phyloP scores from a whole-genome alignment of 2,888 invertebrate genomes.

The Archips xylosteana region DNA sequence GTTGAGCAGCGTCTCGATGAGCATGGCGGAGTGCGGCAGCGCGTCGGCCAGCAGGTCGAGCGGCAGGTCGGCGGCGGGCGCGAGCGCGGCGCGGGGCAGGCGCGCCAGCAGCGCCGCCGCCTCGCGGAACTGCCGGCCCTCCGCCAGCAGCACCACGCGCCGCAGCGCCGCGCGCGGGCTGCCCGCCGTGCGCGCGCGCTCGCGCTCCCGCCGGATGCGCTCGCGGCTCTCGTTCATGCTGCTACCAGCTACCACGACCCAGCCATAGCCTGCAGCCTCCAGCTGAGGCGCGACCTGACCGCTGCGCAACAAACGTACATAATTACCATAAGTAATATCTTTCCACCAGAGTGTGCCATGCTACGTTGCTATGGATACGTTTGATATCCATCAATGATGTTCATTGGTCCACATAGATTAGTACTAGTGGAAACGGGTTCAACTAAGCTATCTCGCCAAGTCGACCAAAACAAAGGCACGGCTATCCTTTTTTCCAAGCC shows the following conservation, averaged over 20 bases:
- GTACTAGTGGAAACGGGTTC: no score
- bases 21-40: conserved; percentile 93
- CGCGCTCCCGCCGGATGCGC: conserved; percentile 88
- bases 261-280: not conserved
- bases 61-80: conserved; percentile 91
- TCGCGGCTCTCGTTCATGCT: conserved; percentile 90
- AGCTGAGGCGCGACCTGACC: no score
- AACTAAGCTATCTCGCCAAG: no score
- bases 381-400: no score
- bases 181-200: conserved; percentile 78
- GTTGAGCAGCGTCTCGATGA: conserved; percentile 93
- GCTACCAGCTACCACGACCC: not conserved
- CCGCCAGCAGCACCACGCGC: conserved; percentile 92
- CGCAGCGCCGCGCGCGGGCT: conserved; percentile 86
- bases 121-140: conserved; percentile 95
- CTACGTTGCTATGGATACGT: no score
- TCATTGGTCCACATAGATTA: no score
- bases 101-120: conserved; percentile 94
- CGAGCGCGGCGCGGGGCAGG: conserved; percentile 92
- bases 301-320: not conserved
- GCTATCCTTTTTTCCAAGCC: no score
- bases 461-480: no score
- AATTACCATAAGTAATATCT: not conserved
- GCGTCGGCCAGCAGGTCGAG: conserved; percentile 95
- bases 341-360: no score